phyloP scores from a whole-genome alignment of 1,140 invertebrate species.

The Centruroides vittatus region DNA sequence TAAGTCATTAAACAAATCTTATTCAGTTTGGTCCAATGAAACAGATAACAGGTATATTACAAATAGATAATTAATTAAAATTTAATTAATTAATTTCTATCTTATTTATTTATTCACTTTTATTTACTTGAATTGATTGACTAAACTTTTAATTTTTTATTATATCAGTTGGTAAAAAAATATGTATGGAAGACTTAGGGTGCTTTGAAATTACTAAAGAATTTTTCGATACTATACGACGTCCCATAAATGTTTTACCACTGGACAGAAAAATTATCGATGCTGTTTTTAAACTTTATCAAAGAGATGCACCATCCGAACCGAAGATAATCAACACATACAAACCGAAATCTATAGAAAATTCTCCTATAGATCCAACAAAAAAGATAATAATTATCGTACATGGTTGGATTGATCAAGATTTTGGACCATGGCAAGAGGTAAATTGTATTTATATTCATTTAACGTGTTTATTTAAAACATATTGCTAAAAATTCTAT shows the following conservation, averaged over 20 bases:
- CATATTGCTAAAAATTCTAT: too few relatives aligned
- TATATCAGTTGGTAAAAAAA: neutral
- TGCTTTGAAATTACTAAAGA: conserved; percentile 13
- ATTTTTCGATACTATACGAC: conserved; percentile 7
- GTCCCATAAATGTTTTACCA: conserved; percentile 12
- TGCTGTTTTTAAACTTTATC: conserved; percentile 60
- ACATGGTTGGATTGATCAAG: conserved; percentile 50
- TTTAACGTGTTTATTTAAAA: too few relatives aligned
- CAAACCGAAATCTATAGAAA: conserved; percentile 3
- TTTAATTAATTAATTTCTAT: too few relatives aligned
- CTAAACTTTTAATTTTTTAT: too few relatives aligned
- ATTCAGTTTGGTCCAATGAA: too few relatives aligned
- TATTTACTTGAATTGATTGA: too few relatives aligned
- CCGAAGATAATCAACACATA: neutral
- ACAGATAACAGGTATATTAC: too few relatives aligned
- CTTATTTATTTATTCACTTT: too few relatives aligned
- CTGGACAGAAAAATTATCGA: conserved; percentile 56
- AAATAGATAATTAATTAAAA: too few relatives aligned
- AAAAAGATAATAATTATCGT: conserved; percentile 35
- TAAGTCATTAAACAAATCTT: too few relatives aligned
- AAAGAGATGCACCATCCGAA: conserved; percentile 48
- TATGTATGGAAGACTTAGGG: conserved; percentile 13
- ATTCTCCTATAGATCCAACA: conserved; percentile 28
- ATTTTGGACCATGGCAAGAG: too few relatives aligned
- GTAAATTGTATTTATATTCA: too few relatives aligned